Base-by-base conservation (phyloP, 2,888 invertebrate species). In the Caenorhabditis panamensis region DNA sequence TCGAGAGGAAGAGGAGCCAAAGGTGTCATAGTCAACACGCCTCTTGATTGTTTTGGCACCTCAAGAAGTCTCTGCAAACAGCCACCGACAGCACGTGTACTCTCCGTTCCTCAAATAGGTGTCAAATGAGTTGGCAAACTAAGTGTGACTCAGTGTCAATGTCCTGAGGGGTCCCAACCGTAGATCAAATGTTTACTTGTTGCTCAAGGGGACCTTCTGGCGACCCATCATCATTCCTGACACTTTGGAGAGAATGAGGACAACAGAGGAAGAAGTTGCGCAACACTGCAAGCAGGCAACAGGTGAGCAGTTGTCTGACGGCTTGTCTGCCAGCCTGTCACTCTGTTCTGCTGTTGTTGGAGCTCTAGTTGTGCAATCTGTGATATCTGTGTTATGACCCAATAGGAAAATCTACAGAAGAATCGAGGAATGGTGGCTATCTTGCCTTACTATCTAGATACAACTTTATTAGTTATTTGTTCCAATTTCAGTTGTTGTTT, bases 1-100 rank as follows among this genome's bases (percentile, higher is more conserved):
- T 37, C 26, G 37, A 24, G 13, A 47, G n/a, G 41, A 44, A 16
- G 54, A 41, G 36, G 18, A 36, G 53, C 54, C 41, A 54, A 54
- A 54, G 54, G 54, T 54, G 54, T 54, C 54, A 54, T 26, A 28
- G 54, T 54, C 54, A 54, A 54, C 54, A 54, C n/a, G n/a, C 22
- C 24, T 49, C 36, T 71, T 71, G 71, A 71, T 71, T 71, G 71
- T 71, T 63, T 62, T 71, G 71, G 41, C 71, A 71, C 63, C 71
- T 69, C 59, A 37, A 69, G 51, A 47, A 49, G 13, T n/a, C n/a
- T 41, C 36, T n/a, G 36, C 59, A 59, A 59, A 59, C 20, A 59
- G 20, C 37, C 58, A 68, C 31, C 51, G 59, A 41, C 26, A 44
- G 58, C 69, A 71, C 69, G 69, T 71, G 69, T 71, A 36, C 22